These are phyloP conservation scores for Hydrolagus affinis DNA, from an alignment of 2,113 vertebrate genomes.

Conservation along the genomic window DNA sequence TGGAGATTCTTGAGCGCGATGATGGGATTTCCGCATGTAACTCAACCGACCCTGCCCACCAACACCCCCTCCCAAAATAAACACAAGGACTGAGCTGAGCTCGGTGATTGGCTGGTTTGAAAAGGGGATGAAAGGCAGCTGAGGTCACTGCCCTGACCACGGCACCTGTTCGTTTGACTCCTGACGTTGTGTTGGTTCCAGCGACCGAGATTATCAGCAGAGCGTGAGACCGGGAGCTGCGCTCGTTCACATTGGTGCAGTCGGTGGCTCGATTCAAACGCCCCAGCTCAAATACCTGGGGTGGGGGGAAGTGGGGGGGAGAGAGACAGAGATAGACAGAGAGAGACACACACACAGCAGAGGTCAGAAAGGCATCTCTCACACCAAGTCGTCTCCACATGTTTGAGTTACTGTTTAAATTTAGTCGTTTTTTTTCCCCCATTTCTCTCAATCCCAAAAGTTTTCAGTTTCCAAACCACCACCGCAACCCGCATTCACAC, in stretches of 20 bases:
- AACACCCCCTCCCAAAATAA: too few relatives aligned
- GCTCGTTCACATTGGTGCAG: slow-evolving; percentile 85
- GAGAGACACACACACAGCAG: fast-evolving
- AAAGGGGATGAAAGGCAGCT: too few relatives aligned
- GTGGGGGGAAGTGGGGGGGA: too few relatives aligned
- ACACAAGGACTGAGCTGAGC: too few relatives aligned
- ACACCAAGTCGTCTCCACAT: neutral
- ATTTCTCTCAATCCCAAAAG: neutral
- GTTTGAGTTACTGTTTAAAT: neutral
- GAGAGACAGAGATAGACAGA: too few relatives aligned
- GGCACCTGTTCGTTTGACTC: slow-evolving; percentile 73
- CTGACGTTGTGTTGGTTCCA: slow-evolving; percentile 72
- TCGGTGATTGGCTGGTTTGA: too few relatives aligned
- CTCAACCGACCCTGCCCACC: too few relatives aligned
- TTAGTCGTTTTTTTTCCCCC: neutral
- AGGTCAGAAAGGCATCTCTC: neutral
- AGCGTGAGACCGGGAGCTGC: slow-evolving; percentile 89
- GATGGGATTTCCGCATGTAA: too few relatives aligned
- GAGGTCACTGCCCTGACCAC: neutral
- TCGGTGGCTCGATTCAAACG: slow-evolving; percentile 78
- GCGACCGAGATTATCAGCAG: slow-evolving; percentile 78
- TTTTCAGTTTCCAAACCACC: neutral
- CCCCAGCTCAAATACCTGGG: slow-evolving; percentile 80
- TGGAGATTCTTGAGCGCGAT: too few relatives aligned
- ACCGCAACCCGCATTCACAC: neutral